These are phyloP conservation scores for Drosophila bocqueti DNA, from an alignment of 1,140 invertebrate species.

Conservation along the genomic window DNA sequence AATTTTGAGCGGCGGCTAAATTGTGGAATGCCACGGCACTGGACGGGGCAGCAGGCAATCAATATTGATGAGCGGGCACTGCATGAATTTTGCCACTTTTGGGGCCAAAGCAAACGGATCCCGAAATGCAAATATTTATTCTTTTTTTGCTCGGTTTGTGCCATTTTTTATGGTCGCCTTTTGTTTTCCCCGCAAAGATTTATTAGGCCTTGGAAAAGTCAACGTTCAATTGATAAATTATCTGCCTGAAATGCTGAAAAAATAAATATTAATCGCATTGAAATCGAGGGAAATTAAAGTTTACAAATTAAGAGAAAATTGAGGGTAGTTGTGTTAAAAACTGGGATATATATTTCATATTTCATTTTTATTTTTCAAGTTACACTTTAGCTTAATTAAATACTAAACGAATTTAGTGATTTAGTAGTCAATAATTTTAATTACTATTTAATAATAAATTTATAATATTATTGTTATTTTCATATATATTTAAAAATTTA, in stretches of 20 bases:
- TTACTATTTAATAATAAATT: too few species aligned
- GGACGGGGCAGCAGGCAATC: slow-evolving; percentile 22
- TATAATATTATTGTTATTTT: too few species aligned
- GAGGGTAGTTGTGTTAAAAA: too few species aligned
- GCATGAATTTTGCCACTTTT: slow-evolving; percentile 10
- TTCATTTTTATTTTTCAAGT: too few species aligned
- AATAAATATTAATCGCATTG: background rate
- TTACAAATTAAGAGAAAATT: background rate
- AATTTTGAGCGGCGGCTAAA: slow-evolving; percentile 71
- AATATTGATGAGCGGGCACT: slow-evolving; percentile 41
- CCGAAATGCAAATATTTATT: slow-evolving; percentile 8
- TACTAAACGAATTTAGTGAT: too few species aligned
- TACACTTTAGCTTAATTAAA: too few species aligned
- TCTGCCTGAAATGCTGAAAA: background rate
- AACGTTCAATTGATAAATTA: slow-evolving; percentile 9
- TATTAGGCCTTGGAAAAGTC: slow-evolving; percentile 1
- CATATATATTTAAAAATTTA: too few species aligned
- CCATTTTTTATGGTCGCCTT: background rate
- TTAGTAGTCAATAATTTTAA: too few species aligned
- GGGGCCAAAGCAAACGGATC: slow-evolving; percentile 3
- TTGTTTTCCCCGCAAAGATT: slow-evolving; percentile 2
- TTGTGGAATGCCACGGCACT: slow-evolving; percentile 51
- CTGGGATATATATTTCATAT: too few species aligned
- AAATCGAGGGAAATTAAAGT: background rate
- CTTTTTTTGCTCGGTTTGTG: background rate